Conservation (phyloP, 35 echinoderm and acorn worm species). For the Amphiura filiformis region DNA sequence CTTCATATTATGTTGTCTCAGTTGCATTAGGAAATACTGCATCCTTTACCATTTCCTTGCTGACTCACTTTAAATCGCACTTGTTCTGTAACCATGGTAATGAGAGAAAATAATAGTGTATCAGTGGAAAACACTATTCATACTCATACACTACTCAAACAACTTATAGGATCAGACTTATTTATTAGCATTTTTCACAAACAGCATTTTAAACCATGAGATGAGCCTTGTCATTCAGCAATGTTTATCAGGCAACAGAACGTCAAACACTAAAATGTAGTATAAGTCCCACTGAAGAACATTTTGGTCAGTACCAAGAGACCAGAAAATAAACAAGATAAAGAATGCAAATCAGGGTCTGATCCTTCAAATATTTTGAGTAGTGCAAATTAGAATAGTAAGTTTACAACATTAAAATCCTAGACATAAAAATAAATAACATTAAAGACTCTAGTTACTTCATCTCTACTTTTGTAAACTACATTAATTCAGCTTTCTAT, state of each 20-base stretch:
- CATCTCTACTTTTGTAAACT: no score
- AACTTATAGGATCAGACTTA: neutral
- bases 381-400: no score
- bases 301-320: neutral
- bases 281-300: neutral
- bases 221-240: neutral
- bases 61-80: neutral
- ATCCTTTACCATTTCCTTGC: neutral
- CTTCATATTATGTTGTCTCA: no score
- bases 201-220: neutral
- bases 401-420: no score
- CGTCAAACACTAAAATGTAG: neutral
- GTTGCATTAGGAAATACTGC: neutral
- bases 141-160: neutral
- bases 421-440: no score
- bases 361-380: no score
- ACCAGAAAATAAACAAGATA: no score
- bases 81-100: neutral
- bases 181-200: neutral
- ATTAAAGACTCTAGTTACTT: no score
- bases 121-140: neutral
- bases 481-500: no score
- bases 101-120: neutral
- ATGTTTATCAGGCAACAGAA: neutral
- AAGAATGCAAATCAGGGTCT: no score